These are phyloP conservation scores for Zeus faber DNA, from an alignment of 2,113 vertebrate genomes.

Conservation along the genomic window DNA sequence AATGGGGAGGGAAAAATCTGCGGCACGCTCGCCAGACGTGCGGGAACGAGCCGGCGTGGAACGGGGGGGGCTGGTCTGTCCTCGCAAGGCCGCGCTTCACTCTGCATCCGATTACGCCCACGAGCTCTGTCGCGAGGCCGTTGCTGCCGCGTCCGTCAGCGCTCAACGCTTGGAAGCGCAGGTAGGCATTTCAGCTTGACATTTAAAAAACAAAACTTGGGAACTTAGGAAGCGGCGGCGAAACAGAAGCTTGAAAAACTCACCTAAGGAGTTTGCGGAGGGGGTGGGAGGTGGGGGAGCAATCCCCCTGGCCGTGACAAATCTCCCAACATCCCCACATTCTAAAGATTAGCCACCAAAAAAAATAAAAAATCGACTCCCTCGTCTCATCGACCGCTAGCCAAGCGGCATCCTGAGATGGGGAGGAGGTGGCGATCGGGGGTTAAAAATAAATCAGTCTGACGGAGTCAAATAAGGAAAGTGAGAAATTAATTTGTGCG, in stretches of 20 bases:
- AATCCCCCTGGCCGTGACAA: neutral
- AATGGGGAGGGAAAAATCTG: neutral
- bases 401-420: conserved; percentile 41
- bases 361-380: neutral
- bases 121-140: neutral
- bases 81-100: neutral
- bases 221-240: no score
- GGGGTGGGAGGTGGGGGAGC: neutral
- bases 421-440: no score
- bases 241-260: no score
- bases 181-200: no score
- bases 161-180: neutral
- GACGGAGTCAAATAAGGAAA: conserved; percentile 74
- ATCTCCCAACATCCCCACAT: neutral
- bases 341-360: neutral
- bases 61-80: neutral
- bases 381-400: neutral
- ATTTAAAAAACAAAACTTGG: no score
- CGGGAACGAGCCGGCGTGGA: neutral
- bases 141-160: neutral
- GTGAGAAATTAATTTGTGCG: conserved; percentile 76
- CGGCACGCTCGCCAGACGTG: no score
- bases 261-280: no score
- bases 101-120: neutral
- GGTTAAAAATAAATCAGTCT: conserved; percentile 67